These are phyloP conservation scores for Plodia interpunctella DNA, from an alignment of 1,140 invertebrate species.

Conservation along the genomic window DNA sequence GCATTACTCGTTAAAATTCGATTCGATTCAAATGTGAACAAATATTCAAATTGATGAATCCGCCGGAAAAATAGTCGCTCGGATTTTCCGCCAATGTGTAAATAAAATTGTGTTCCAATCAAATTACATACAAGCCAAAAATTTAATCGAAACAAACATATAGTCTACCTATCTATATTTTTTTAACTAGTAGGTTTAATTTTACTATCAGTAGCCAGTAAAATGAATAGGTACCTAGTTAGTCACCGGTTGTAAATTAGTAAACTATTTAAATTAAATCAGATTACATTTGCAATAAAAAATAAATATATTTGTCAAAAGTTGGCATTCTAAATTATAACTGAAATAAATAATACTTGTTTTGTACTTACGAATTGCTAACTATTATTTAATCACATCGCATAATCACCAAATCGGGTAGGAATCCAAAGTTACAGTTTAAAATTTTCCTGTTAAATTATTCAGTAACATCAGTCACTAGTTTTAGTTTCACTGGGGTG, in stretches of 20 bases:
- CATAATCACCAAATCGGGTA: conserved; percentile 44
- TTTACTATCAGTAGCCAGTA: no score
- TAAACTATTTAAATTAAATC: no score
- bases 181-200: no score
- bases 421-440: conserved; percentile 24
- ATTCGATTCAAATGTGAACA: conserved; percentile 2
- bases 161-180: no score
- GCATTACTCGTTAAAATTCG: conserved; percentile 1
- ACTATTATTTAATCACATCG: conserved; percentile 53
- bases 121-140: not conserved
- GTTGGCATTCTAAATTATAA: not conserved
- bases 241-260: no score
- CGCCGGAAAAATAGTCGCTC: conserved; percentile 3
- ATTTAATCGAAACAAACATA: not conserved
- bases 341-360: not conserved
- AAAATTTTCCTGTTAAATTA: conserved; percentile 14
- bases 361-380: conserved; percentile 61
- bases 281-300: no score
- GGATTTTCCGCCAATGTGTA: not conserved
- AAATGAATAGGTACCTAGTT: no score
- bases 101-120: not conserved
- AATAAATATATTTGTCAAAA: no score
- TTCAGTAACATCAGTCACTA: conserved; percentile 43
- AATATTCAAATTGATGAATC: conserved; percentile 6
- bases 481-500: conserved; percentile 33